Base-by-base conservation (phyloP, 1,140 invertebrate species). In the Pseudomyrmex concolor region DNA sequence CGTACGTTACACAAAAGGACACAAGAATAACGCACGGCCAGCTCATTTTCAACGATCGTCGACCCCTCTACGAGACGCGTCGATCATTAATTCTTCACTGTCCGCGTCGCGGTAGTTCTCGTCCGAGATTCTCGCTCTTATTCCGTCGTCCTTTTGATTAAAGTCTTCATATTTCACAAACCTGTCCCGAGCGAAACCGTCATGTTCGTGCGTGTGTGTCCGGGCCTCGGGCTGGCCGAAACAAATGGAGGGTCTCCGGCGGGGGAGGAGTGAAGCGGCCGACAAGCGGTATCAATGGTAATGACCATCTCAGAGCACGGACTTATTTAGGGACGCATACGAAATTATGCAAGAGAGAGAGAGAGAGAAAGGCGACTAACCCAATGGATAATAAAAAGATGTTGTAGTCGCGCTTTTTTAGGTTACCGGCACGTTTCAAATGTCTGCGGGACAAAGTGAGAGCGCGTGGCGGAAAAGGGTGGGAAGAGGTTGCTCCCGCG, bases 391-490 rank as follows among this genome's bases (percentile, higher is more conserved):
- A 55, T 77, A 67, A 66, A 66, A 77, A 77, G 62, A 54, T 34
- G 34, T 34, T 5, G 34, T 7, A 7, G 34, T 34, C 34, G 34
- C 34, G 34, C 34, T 34, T 34, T 34, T 34, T 34, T 34, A 7
- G 34, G 34, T 34, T 34, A 34, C 34, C 34, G 34, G 34, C 34
- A 5, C 62, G 78, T 91, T 90, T 91, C 92, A 93, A 90, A 93
- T 93, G 93, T 93, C 91, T 1, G 34, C 5, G 93, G 89, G 92
- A 92, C 92, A 91, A 93, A 93, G 90, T 91, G 50, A 22, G 64
- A 78, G 87, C 81, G 88, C 80, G 84, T 77, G 70, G 72, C 17
- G 51, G 54, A 12, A n/a, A 17, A 43, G 5, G 17, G 55, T 60
- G 67, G 85, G 78, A 89, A 90, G 86, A 85, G 86, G 90, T 77